Evolutionary conservation across 1,140 invertebrate genomes (phyloP).

Genomic region (Akabosia matsudoensis): DNA sequence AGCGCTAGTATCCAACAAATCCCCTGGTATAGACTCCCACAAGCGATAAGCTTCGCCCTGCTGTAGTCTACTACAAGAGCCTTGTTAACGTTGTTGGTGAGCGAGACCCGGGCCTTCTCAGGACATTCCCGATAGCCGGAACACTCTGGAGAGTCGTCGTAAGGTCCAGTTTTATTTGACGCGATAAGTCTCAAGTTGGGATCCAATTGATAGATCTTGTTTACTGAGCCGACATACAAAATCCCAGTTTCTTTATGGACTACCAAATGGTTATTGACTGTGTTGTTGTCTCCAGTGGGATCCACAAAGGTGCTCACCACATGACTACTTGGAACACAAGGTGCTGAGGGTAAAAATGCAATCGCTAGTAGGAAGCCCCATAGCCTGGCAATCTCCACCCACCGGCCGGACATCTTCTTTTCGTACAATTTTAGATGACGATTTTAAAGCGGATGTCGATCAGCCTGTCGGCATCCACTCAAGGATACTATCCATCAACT

Average conservation of each 20-base stretch:
- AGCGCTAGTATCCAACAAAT: conserved; percentile 44
- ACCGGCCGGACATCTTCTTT: not conserved
- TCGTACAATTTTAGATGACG: not conserved
- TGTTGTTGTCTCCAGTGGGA: conserved; percentile 30
- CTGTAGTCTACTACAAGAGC: conserved; percentile 91
- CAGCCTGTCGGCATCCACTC: not conserved
- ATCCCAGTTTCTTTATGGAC: conserved; percentile 88
- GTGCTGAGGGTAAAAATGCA: conserved; percentile 17
- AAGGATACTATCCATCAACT: not conserved
- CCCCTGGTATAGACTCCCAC: conserved; percentile 76
- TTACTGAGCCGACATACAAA: conserved; percentile 90
- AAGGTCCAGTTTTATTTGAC: conserved; percentile 79
- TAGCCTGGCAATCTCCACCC: conserved; percentile 12
- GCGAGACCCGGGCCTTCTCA: conserved; percentile 63
- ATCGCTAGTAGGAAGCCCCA: conserved; percentile 21
- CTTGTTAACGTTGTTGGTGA: conserved; percentile 91
- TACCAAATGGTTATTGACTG: conserved; percentile 71
- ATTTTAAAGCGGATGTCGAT: conserved; percentile 2
- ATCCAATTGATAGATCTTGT: conserved; percentile 86
- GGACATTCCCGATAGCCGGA: conserved; percentile 75
- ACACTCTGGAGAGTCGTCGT: conserved; percentile 83
- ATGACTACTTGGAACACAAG: conserved; percentile 32
- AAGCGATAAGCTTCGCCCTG: conserved; percentile 82
- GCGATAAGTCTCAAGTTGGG: conserved; percentile 75
- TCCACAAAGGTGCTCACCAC: conserved; percentile 43